phyloP scores from a whole-genome alignment of 2,888 invertebrate species.

The Cheilosia pagana region DNA sequence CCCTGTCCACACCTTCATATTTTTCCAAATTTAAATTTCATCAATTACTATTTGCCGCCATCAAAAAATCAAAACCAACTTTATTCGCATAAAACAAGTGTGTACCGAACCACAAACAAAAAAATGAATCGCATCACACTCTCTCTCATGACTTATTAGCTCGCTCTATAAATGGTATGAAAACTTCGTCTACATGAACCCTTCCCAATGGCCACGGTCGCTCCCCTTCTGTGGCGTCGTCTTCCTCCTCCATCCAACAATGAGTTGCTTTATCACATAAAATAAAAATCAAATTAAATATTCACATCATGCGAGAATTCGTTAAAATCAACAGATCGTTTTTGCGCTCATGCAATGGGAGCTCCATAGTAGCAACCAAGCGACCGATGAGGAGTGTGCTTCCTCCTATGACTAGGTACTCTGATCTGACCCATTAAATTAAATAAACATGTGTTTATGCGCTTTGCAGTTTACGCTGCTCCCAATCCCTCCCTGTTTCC shows the following conservation, averaged over 20 bases:
- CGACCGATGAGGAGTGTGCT: background rate
- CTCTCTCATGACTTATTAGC: constrained; percentile 51
- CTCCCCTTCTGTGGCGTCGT: background rate
- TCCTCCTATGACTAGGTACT: background rate
- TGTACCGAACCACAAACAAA: background rate
- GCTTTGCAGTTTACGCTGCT: constrained; percentile 1
- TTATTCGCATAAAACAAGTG: background rate
- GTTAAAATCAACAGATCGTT: constrained; percentile 14
- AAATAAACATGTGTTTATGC: constrained; percentile 20
- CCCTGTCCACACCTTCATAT: background rate
- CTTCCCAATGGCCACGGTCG: constrained; percentile 21
- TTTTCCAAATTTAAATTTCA: constrained; percentile 2
- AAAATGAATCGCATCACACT: constrained; percentile 31
- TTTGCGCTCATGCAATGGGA: constrained; percentile 3
- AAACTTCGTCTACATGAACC: constrained; percentile 18
- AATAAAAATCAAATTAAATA: constrained; percentile 52
- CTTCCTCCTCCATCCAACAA: background rate
- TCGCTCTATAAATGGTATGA: constrained; percentile 36
- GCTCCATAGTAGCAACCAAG: background rate
- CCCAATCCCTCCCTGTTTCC: constrained; percentile 3
- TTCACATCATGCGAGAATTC: constrained; percentile 45
- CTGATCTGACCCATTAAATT: constrained; percentile 38
- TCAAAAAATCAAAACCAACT: background rate
- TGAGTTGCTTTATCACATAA: constrained; percentile 5
- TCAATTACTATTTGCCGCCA: background rate